Base-by-base conservation (phyloP, 1,140 invertebrate species). In the Thaumetopoea pityocampa region DNA sequence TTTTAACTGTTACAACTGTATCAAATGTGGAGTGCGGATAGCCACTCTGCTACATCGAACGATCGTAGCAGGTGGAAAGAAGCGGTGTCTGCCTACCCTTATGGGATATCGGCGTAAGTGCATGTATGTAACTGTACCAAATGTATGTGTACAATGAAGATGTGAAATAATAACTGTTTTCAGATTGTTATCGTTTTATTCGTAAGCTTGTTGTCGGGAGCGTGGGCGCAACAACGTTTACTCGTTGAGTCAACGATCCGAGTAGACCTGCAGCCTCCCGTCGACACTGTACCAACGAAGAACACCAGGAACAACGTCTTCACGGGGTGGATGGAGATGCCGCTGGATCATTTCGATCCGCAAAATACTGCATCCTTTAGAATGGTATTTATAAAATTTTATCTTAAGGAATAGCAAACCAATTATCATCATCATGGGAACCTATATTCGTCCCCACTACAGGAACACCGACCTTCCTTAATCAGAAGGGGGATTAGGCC, bases 291-390 rank as follows among this genome's bases (percentile, higher is more conserved):
- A 28, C 4, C 20, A 36, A 6, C 22, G n/a, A n/a, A 5, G n/a
- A 30, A 8, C 1, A 19, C 52, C 4, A 51, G 52, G 4, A n/a
- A n/a, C n/a, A 61, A 67, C 24, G 53, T 70, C 1, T 23, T 56
- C 5, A 30, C 41, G 0, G 45, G 8, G 9, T 92, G 87, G 87
- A 88, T 91, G 20, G 59, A 53, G 1, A 90, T 92, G 73, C 86
- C 83, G 19, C 51, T 94, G 9, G 91, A 94, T 69, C 90, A 94
- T 71, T 94, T 93, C 53, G 89, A 93, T 72, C 85, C 88, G 4
- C 83, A 84, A 5, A 89, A 93, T 45, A 74, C 70, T 17, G 72
- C 81, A 7, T 89, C 87, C 1, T 94, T 89, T 88, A 48, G 77
- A 51, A 94, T 94, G 90, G 90, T 92, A 51, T 18, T 51, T 59